These are phyloP conservation scores for Adela reaumurella DNA, from an alignment of 2,888 invertebrate species.

Conservation along the genomic window DNA sequence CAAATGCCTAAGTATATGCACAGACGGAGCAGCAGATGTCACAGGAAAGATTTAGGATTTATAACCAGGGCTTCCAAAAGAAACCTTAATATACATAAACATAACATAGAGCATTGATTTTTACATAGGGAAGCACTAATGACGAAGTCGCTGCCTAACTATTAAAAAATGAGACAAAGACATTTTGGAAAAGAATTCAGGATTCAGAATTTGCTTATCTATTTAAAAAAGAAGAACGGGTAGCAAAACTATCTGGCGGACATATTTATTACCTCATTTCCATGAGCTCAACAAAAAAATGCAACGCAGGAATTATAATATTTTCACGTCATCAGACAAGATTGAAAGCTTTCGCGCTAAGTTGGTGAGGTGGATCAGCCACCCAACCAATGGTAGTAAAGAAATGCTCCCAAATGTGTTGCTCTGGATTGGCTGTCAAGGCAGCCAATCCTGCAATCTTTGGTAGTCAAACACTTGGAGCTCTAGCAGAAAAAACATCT, in stretches of 20 bases:
- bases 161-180: conserved; percentile 8
- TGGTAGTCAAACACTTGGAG: too few species aligned
- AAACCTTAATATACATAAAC: conserved; percentile 5
- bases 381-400: conserved; percentile 12
- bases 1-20: conserved; percentile 7
- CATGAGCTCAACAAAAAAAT: conserved; percentile 12
- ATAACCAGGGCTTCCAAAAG: conserved; percentile 9
- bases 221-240: conserved; percentile 7
- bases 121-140: conserved; percentile 4
- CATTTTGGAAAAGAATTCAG: too few species aligned
- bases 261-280: conserved; percentile 11
- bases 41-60: conserved; percentile 8
- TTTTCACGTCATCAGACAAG: conserved; percentile 11
- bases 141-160: too few species aligned
- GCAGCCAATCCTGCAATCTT: conserved; percentile 8
- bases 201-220: conserved; percentile 8
- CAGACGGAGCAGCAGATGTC: conserved; percentile 4
- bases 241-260: conserved; percentile 11
- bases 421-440: too few species aligned
- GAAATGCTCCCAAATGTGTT: conserved; percentile 14
- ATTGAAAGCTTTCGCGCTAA: conserved; percentile 10
- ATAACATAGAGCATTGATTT: conserved; percentile 9
- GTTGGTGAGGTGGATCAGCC: conserved; percentile 12
- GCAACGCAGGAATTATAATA: conserved; percentile 12
- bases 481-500: conserved; percentile 1